Percentiles rank a stretch among this genome's conserved stretches.
Conservation (phyloP, 2,888 invertebrate genomes). For the Drosophila neonasuta region DNA sequence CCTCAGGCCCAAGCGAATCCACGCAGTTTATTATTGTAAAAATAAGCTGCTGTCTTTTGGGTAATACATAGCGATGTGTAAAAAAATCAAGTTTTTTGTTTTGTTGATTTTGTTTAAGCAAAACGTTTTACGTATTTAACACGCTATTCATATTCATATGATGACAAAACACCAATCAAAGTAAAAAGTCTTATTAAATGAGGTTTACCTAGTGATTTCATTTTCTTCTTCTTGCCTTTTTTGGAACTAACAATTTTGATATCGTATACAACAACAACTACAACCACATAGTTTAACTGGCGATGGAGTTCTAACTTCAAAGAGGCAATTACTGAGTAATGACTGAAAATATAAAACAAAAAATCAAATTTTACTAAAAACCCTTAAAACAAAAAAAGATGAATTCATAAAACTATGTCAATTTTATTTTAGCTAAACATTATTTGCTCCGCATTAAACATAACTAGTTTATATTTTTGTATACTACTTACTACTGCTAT, state of each 20-base stretch:
- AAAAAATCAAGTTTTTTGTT: slow-evolving; percentile 5
- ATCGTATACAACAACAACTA: slow-evolving; percentile 72
- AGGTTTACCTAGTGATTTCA: slow-evolving; percentile 68
- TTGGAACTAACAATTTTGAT: slow-evolving; percentile 71
- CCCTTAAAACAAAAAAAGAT: slow-evolving; percentile 42
- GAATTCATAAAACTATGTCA: slow-evolving; percentile 64
- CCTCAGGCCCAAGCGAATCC: slow-evolving; percentile 63
- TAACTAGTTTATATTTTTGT: slow-evolving; percentile 73
- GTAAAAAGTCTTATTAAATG: slow-evolving; percentile 64
- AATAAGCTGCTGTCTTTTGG: slow-evolving; percentile 14
- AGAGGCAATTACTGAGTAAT: slow-evolving; percentile 92
- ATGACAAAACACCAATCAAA: slow-evolving; percentile 51
- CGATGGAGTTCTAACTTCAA: slow-evolving; percentile 98
- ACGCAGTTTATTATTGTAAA: slow-evolving; percentile 54
- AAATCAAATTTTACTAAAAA: slow-evolving; percentile 44
- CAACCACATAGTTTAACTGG: slow-evolving; percentile 90
- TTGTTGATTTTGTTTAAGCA: slow-evolving; percentile 17
- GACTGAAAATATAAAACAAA: slow-evolving; percentile 65
- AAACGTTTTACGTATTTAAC: slow-evolving; percentile 42
- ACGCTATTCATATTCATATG: slow-evolving; percentile 48
- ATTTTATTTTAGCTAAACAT: slow-evolving; percentile 77
- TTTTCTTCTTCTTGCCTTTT: slow-evolving; percentile 76
- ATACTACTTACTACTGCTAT: slow-evolving; percentile 70
- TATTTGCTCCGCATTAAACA: slow-evolving; percentile 78
- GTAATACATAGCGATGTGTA: slow-evolving; percentile 2